phyloP scores from a whole-genome alignment of 1,140 invertebrate species.

The Bombus soroeensis region DNA sequence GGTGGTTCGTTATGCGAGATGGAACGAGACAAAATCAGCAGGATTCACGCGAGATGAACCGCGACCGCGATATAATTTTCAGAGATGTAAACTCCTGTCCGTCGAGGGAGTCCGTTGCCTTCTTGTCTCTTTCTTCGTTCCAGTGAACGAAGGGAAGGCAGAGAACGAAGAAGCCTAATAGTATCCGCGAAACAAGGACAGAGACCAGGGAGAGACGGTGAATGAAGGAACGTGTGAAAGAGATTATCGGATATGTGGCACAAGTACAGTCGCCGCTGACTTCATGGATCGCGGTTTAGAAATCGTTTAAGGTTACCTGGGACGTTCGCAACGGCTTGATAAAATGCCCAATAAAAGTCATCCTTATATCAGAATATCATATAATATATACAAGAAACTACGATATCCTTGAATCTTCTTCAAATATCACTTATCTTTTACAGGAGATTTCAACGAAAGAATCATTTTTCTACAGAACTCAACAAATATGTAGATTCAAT shows the following conservation, averaged over 20 bases:
- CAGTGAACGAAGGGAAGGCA: constrained; percentile 53
- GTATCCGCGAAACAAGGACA: constrained; percentile 9
- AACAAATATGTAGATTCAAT: not conserved
- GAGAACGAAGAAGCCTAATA: constrained; percentile 7
- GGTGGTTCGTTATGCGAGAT: constrained; percentile 24
- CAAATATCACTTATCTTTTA: not conserved
- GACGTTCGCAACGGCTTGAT: not conserved
- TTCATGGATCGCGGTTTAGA: constrained; percentile 30
- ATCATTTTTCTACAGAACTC: not conserved
- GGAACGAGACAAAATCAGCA: constrained; percentile 50
- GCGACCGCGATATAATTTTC: constrained; percentile 16
- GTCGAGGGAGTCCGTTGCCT: not conserved
- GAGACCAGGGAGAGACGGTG: constrained; percentile 37
- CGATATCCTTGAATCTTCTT: not conserved
- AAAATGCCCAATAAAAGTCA: not conserved
- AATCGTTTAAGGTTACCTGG: constrained; percentile 16
- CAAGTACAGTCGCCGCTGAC: constrained; percentile 33
- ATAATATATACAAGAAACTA: not conserved
- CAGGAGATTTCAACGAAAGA: not conserved
- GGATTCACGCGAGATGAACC: not conserved
- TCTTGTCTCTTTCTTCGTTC: constrained; percentile 14
- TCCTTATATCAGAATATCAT: not conserved
- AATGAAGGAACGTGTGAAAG: constrained; percentile 62
- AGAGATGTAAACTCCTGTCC: not conserved
- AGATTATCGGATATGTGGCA: constrained; percentile 55